phyloP scores from a whole-genome alignment of 2,888 invertebrate species.

The Eupithecia tripunctaria region DNA sequence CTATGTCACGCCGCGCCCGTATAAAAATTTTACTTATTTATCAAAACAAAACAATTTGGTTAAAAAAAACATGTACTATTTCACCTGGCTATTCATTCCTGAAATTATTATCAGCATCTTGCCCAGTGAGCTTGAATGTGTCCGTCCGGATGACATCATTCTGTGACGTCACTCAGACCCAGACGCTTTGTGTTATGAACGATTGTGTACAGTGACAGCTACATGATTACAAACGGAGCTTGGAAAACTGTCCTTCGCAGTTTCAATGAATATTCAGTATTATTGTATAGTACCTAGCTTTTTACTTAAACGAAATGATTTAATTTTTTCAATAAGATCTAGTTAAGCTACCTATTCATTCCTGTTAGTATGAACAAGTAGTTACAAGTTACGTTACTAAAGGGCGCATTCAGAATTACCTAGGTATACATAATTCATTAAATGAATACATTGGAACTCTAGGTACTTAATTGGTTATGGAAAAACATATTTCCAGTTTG shows the following conservation, averaged over 20 bases:
- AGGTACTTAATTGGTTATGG: no score
- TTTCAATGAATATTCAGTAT: not conserved
- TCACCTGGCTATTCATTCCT: not conserved
- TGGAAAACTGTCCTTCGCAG: constrained; percentile 19
- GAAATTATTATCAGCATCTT: constrained; percentile 9
- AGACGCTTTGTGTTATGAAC: constrained; percentile 26
- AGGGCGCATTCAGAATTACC: not conserved
- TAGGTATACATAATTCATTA: no score
- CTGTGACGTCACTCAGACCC: constrained; percentile 17
- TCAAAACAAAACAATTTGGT: no score
- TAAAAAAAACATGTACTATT: not conserved
- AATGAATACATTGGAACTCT: no score
- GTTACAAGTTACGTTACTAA: not conserved
- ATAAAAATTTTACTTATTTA: no score
- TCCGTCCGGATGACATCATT: constrained; percentile 4
- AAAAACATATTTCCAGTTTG: no score
- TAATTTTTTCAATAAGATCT: no score
- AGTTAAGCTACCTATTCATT: not conserved
- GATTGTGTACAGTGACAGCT: constrained; percentile 23
- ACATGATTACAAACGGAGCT: constrained; percentile 25
- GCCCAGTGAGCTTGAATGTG: constrained; percentile 12
- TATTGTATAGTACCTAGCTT: not conserved
- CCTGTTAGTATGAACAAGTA: not conserved
- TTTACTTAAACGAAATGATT: no score
- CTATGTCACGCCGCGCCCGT: no score